Conservation (phyloP, 2,113 vertebrate species). For the Pterophyllum scalare region DNA sequence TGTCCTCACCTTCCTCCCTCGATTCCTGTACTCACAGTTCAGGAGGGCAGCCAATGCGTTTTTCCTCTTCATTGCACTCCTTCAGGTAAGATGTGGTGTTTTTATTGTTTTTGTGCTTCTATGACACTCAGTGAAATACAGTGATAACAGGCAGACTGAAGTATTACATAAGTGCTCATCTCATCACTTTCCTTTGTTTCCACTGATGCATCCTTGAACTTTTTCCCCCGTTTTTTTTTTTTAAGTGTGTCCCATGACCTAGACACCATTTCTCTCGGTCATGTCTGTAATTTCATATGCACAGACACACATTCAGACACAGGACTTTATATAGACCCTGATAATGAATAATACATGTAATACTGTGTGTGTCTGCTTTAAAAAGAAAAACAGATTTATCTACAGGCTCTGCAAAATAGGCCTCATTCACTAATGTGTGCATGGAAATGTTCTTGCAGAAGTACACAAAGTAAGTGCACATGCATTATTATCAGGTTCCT, state of each 20-base stretch:
- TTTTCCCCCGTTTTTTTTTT: background rate
- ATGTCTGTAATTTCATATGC: constrained; percentile 57
- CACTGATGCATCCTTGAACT: background rate
- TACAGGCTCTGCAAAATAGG: background rate
- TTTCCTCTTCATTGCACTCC: constrained; percentile 98
- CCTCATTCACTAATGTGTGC: background rate
- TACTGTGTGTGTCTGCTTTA: constrained; percentile 27
- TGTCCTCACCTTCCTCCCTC: constrained; percentile 95
- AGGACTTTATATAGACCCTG: constrained; percentile 40
- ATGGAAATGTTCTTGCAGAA: background rate
- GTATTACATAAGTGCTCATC: background rate
- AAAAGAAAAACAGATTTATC: constrained; percentile 33
- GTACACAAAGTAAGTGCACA: background rate
- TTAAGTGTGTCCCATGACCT: constrained; percentile 27
- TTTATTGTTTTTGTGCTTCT: constrained; percentile 2
- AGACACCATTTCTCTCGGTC: constrained; percentile 37
- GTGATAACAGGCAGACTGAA: background rate
- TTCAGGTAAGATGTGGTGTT: constrained; percentile 88
- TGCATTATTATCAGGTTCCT: background rate
- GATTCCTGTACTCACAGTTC: constrained; percentile 99
- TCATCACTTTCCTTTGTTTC: background rate
- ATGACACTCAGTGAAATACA: background rate
- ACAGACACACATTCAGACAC: constrained; percentile 4
- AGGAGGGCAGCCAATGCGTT: constrained; percentile 98
- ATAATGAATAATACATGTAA: constrained; percentile 69